Conservation (phyloP, 2,888 invertebrate genomes). For the Lasioglossum morio region DNA sequence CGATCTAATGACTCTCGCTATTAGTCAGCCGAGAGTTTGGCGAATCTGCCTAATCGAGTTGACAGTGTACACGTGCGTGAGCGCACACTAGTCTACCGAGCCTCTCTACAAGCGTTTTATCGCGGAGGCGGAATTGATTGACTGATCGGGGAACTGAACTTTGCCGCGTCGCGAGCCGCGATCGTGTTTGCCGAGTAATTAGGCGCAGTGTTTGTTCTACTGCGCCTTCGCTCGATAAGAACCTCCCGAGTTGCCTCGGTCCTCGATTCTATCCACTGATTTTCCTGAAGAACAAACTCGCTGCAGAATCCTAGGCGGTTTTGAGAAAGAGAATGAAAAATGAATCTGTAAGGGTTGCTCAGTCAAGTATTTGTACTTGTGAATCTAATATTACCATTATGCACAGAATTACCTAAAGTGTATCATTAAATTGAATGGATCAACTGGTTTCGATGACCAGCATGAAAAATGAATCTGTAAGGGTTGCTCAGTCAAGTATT, state of each 20-base stretch:
- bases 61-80: conserved; percentile 49
- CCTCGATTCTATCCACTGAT: not conserved
- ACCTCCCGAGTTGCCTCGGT: not conserved
- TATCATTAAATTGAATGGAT: too few species aligned
- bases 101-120: conserved; percentile 7
- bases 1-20: conserved; percentile 63
- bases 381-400: too few species aligned
- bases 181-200: conserved; percentile 39
- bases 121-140: conserved; percentile 64
- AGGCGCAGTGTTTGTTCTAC: conserved; percentile 25
- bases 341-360: not conserved
- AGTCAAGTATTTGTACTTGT: not conserved
- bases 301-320: not conserved
- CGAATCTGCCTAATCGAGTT: conserved; percentile 62
- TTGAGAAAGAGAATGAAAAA: not conserved
- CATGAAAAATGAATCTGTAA: too few species aligned
- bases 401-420: too few species aligned
- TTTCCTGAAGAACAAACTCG: not conserved
- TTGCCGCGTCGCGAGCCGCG: conserved; percentile 26
- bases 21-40: conserved; percentile 57
- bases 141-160: conserved; percentile 67
- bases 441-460: too few species aligned
- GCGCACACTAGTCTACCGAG: not conserved
- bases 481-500: not conserved
- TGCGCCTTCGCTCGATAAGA: conserved; percentile 25